These are phyloP conservation scores for Brachymystax lenok DNA, from an alignment of 2,797 vertebrate genomes.

Conservation along the genomic window DNA sequence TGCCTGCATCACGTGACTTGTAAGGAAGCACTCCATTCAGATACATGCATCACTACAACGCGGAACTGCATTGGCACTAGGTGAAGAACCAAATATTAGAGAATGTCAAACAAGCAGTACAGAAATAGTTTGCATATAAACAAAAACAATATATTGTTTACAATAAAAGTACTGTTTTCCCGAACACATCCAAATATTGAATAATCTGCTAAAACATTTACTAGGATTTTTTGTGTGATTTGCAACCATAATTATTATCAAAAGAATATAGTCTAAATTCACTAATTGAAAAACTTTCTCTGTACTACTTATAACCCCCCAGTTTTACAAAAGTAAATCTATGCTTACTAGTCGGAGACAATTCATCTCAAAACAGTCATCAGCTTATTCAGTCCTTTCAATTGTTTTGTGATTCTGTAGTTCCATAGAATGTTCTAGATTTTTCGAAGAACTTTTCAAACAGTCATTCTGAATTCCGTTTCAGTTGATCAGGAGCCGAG, in stretches of 20 bases:
- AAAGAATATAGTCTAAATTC: conserved; percentile 42
- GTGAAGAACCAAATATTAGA: conserved; percentile 41
- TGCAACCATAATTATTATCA: conserved; percentile 21
- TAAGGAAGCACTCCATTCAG: conserved; percentile 18
- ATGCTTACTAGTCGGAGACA: conserved; percentile 20
- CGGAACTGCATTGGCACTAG: conserved; percentile 38
- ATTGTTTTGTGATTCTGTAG: neutral
- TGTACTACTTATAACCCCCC: conserved; percentile 40
- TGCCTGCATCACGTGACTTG: neutral
- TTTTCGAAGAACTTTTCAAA: conserved; percentile 16
- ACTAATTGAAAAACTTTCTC: conserved; percentile 17
- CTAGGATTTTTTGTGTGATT: conserved; percentile 36
- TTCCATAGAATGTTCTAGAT: neutral
- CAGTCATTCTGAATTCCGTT: conserved; percentile 23
- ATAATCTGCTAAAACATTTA: conserved; percentile 45
- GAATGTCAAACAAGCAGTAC: conserved; percentile 38
- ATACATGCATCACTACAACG: conserved; percentile 36
- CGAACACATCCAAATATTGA: conserved; percentile 60
- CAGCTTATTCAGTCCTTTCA: neutral
- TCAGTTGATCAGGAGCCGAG: conserved; percentile 31
- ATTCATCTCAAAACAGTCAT: conserved; percentile 18
- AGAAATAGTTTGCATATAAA: conserved; percentile 54
- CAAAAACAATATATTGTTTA: conserved; percentile 44
- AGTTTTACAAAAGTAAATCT: conserved; percentile 13
- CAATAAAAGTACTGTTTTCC: conserved; percentile 56